These are phyloP conservation scores for Tinamus guttatus DNA, from an alignment of 2,113 vertebrate species.

Conservation along the genomic window DNA sequence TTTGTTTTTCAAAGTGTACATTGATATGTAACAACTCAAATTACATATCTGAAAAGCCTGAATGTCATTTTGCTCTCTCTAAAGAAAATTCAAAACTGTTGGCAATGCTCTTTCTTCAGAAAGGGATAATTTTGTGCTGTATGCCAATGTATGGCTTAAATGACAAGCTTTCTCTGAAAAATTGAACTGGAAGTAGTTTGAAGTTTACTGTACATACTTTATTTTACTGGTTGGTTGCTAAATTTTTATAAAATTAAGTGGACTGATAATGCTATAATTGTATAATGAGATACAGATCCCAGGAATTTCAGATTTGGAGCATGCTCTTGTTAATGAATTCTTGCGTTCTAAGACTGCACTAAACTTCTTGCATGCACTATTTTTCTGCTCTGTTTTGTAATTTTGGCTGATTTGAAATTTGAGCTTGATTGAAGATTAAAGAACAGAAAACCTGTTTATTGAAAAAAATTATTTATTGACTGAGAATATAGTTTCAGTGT, in stretches of 20 bases:
- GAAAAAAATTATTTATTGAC: not conserved
- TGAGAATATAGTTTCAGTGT: not conserved
- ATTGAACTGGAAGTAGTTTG: not conserved
- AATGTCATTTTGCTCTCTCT: not conserved
- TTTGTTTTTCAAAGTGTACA: not conserved
- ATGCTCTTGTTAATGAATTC: not conserved
- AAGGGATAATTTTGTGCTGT: not conserved
- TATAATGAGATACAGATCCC: not conserved
- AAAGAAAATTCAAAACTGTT: not conserved
- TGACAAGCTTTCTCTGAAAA: not conserved
- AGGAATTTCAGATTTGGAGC: not conserved
- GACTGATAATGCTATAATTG: not conserved
- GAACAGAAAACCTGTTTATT: accelerated
- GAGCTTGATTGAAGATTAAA: not conserved
- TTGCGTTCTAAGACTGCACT: no score
- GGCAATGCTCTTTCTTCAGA: not conserved
- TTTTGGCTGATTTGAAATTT: not conserved
- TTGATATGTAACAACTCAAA: not conserved
- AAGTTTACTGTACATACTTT: no score
- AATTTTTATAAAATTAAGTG: not conserved
- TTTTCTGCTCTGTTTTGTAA: not conserved
- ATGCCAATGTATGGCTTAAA: not conserved
- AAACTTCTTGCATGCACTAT: not conserved
- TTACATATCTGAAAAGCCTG: not conserved
- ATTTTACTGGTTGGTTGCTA: not conserved